phyloP scores from a whole-genome alignment of 37 sponge, comb jelly and placozoan genomes.

The Cladorhizidae sp. region DNA sequence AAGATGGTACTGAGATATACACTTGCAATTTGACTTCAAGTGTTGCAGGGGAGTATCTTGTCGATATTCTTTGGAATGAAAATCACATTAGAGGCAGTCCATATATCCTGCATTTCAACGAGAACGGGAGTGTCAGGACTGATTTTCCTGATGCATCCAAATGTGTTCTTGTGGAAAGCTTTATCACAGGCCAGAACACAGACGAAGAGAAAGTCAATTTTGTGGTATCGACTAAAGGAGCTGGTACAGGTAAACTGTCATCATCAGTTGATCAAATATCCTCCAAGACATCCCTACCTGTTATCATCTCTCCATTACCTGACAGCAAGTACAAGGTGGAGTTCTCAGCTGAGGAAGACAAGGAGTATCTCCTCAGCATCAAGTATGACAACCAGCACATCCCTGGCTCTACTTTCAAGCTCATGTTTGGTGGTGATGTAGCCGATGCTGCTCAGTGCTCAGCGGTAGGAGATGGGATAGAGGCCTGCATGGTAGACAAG shows the following conservation, averaged over 20 bases:
- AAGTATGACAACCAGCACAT: constrained; percentile 74
- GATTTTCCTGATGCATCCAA: constrained; percentile 67
- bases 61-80: constrained; percentile 72
- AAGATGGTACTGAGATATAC: constrained; percentile 39
- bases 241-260: constrained; percentile 56
- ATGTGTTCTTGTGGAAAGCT: constrained; percentile 49
- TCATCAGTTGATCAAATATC: constrained; percentile 23
- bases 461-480: constrained; percentile 80
- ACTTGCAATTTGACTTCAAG: constrained; percentile 39
- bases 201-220: constrained; percentile 27
- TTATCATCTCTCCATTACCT: constrained; percentile 2
- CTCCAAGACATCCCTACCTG: constrained; percentile 18
- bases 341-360: constrained; percentile 31
- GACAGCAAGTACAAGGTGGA: constrained; percentile 31
- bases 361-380: constrained; percentile 41
- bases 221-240: constrained; percentile 51
- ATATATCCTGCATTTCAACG: constrained; percentile 41
- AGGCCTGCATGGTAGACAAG: constrained; percentile 38
- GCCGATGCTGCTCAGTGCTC: constrained; percentile 44
- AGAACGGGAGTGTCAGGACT: constrained; percentile 27
- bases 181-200: not conserved
- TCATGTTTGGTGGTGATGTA: constrained; percentile 32
- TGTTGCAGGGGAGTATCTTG: constrained; percentile 43
- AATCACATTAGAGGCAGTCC: constrained; percentile 70
- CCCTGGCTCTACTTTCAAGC: constrained; percentile 77